phyloP scores from a whole-genome alignment of 2,797 vertebrate species.

The Anomalospiza imberbis region DNA sequence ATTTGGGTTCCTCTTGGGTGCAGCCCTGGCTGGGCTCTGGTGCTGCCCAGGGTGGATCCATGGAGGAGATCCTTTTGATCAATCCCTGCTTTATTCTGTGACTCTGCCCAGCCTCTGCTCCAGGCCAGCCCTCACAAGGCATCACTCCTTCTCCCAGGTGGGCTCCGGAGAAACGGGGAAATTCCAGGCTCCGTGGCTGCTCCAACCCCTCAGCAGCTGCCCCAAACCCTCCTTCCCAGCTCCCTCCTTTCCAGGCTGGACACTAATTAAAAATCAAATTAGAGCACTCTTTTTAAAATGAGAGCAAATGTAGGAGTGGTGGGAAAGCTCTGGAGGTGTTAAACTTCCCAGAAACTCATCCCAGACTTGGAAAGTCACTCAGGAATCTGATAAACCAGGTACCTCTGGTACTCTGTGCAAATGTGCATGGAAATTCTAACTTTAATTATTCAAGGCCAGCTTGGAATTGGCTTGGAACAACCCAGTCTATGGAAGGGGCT shows the following conservation, averaged over 20 bases:
- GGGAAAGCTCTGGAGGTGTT: not conserved
- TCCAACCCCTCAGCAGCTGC: not conserved
- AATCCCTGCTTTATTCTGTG: not conserved
- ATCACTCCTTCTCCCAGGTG: not conserved
- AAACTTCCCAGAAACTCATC: not conserved
- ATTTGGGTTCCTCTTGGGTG: too few relatives aligned
- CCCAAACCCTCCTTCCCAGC: not conserved
- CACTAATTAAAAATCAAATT: not conserved
- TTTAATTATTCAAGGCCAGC: not conserved
- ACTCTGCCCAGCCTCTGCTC: accelerated
- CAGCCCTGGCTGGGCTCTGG: not conserved
- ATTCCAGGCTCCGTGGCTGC: not conserved
- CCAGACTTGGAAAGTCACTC: not conserved
- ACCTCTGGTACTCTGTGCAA: not conserved
- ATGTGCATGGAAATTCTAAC: not conserved
- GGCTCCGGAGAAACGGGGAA: not conserved
- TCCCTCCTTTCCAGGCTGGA: not conserved
- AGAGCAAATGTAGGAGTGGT: not conserved
- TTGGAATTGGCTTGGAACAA: not conserved
- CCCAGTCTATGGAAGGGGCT: not conserved
- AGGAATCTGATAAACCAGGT: not conserved
- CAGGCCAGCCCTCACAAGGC: not conserved
- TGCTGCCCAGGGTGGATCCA: not conserved
- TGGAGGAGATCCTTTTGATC: not conserved
- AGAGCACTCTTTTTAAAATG: not conserved